These are phyloP conservation scores for Sebastes vulpes DNA, from an alignment of 2,797 vertebrate genomes.

Conservation along the genomic window DNA sequence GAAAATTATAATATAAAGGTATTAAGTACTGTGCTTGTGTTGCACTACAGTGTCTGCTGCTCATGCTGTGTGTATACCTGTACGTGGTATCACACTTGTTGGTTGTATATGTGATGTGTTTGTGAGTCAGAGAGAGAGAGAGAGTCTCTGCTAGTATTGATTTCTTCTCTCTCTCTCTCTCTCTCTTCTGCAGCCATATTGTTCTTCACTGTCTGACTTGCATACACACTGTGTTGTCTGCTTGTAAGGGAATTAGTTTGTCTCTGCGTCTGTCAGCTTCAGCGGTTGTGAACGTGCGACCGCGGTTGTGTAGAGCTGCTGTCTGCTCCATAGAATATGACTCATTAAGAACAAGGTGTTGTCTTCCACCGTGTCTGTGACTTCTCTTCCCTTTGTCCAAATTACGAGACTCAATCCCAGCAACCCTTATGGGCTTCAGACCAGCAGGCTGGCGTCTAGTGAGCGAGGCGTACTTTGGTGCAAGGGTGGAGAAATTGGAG, in stretches of 20 bases:
- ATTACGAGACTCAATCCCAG: constrained; percentile 6
- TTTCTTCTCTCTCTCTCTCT: constrained; percentile 14
- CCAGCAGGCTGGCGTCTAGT: not conserved
- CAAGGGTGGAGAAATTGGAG: constrained; percentile 48
- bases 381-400: constrained; percentile 61
- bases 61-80: constrained; percentile 10
- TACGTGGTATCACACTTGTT: not conserved
- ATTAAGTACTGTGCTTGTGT: not conserved
- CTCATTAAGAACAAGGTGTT: constrained; percentile 9
- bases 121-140: not conserved
- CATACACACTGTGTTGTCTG: constrained; percentile 27
- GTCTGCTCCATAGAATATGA: constrained; percentile 1
- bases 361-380: constrained; percentile 15
- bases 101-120: not conserved
- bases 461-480: constrained; percentile 15
- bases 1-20: not conserved
- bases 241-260: constrained; percentile 25
- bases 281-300: not conserved
- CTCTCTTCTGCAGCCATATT: constrained; percentile 12
- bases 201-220: constrained; percentile 39
- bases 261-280: constrained; percentile 37
- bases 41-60: not conserved
- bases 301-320: not conserved
- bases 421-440: not conserved
- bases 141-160: constrained; percentile 28